Percentiles rank a stretch among this genome's conserved stretches.
Evolutionary conservation across 2,113 vertebrate genomes (phyloP).

Genomic region (Catharus fuscescens): DNA sequence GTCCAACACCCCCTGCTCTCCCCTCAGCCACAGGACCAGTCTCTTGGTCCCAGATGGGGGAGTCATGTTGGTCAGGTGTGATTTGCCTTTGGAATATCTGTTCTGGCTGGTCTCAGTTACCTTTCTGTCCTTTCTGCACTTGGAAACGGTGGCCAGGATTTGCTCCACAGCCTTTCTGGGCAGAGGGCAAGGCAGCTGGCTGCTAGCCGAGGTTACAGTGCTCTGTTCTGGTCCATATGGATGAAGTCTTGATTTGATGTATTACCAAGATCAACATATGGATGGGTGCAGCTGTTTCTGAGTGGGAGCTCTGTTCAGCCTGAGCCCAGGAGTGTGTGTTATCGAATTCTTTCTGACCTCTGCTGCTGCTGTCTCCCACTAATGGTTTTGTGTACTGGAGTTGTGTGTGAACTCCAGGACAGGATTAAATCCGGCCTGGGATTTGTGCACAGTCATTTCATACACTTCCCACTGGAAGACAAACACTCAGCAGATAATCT

Average conservation of each 20-base stretch:
- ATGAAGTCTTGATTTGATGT: slow-evolving; percentile 2
- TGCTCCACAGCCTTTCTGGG: neutral
- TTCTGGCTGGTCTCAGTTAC: neutral
- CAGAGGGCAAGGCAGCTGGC: slow-evolving; percentile 11
- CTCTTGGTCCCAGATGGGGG: neutral
- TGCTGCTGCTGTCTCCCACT: neutral
- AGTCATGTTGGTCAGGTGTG: neutral
- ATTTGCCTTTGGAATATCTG: neutral
- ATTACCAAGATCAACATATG: neutral
- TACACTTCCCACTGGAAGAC: slow-evolving; percentile 23
- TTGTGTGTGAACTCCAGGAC: neutral
- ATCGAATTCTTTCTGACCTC: neutral
- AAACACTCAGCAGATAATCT: slow-evolving; percentile 31
- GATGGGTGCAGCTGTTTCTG: slow-evolving; percentile 4
- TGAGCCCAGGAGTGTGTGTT: neutral
- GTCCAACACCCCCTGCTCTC: neutral
- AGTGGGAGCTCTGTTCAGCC: neutral
- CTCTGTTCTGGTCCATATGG: neutral
- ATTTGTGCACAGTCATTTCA: slow-evolving; percentile 43
- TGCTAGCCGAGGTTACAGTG: neutral
- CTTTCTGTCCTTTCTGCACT: neutral
- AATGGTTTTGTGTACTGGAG: neutral
- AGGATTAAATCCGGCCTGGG: slow-evolving; percentile 30
- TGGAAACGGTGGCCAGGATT: neutral
- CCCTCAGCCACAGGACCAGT: neutral